These are phyloP conservation scores for Xyrauchen texanus DNA, from an alignment of 2,113 vertebrate genomes.

Conservation along the genomic window DNA sequence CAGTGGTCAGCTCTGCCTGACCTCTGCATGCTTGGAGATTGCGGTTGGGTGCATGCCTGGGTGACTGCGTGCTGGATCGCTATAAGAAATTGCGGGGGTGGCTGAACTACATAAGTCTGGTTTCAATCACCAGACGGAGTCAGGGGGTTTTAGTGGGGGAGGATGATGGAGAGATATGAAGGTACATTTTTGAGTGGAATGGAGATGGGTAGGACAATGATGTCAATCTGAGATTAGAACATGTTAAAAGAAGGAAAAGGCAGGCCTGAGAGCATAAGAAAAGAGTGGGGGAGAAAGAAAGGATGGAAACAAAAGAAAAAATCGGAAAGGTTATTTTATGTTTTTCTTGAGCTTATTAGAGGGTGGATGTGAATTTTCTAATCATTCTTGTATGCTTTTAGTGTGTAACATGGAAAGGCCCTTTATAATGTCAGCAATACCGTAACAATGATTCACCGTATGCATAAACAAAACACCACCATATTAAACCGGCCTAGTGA, in stretches of 20 bases:
- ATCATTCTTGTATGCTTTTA: slow-evolving; percentile 19
- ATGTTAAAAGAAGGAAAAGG: background rate
- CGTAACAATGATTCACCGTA: slow-evolving; percentile 22
- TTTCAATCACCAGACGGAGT: slow-evolving; percentile 39
- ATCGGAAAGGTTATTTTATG: background rate
- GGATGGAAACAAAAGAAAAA: background rate
- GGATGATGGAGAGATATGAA: slow-evolving; percentile 23
- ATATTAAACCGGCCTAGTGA: slow-evolving; percentile 5
- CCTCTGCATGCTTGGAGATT: background rate
- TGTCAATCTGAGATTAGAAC: background rate
- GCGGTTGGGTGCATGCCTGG: background rate
- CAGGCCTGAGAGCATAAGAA: too few relatives aligned
- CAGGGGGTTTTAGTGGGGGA: slow-evolving; percentile 21
- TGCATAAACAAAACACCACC: slow-evolving; percentile 16
- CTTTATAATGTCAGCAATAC: slow-evolving; percentile 30
- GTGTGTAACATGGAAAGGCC: background rate
- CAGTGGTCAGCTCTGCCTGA: slow-evolving; percentile 22
- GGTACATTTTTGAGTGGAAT: background rate
- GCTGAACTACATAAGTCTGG: slow-evolving; percentile 43
- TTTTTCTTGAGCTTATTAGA: slow-evolving; percentile 20
- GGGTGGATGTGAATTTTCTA: slow-evolving; percentile 9
- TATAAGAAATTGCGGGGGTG: slow-evolving; percentile 34
- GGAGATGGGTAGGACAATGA: background rate
- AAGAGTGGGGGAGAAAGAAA: background rate
- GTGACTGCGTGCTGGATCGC: slow-evolving; percentile 21